Evolutionary conservation across 1,140 invertebrate genomes (phyloP).

Genomic region (Rhagoletis pomonella): DNA sequence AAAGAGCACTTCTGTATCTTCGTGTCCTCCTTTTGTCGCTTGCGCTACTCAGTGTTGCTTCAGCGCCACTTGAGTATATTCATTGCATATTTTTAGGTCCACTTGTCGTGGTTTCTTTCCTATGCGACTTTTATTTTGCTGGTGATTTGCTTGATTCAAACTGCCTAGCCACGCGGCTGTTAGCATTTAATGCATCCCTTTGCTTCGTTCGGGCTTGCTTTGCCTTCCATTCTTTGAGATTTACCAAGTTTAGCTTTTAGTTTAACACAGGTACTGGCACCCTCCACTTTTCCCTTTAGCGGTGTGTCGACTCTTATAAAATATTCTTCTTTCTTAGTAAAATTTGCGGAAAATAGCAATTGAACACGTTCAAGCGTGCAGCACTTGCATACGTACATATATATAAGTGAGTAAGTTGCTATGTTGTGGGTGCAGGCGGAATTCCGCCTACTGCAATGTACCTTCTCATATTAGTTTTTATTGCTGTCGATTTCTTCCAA

Average conservation of each 20-base stretch:
- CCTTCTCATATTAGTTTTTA: not conserved
- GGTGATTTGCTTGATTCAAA: not conserved
- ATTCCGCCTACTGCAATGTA: not conserved
- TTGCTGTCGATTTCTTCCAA: not conserved
- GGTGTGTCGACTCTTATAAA: not conserved
- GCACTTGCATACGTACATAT: not conserved
- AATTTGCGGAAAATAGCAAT: conserved; percentile 66
- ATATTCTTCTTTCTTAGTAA: conserved; percentile 9
- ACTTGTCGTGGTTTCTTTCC: conserved; percentile 21
- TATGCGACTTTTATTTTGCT: not conserved
- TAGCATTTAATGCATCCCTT: conserved; percentile 1
- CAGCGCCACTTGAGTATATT: conserved; percentile 47
- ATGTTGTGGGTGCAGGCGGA: conserved; percentile 3
- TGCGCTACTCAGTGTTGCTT: conserved; percentile 20
- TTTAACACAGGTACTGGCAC: not conserved
- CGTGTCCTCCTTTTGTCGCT: conserved; percentile 33
- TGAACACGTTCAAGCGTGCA: conserved; percentile 67
- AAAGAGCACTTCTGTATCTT: conserved; percentile 34
- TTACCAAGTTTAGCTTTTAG: conserved; percentile 44
- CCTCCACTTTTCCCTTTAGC: not conserved
- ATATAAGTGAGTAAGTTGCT: not conserved
- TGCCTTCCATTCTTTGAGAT: not conserved
- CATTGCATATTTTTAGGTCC: conserved; percentile 55
- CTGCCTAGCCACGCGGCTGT: conserved; percentile 12
- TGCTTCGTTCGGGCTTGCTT: conserved; percentile 1